Evolutionary conservation across 2,113 vertebrate genomes (phyloP), one percentile per base, ranked within the genome.

Genomic region (Neofelis nebulosa): DNA sequence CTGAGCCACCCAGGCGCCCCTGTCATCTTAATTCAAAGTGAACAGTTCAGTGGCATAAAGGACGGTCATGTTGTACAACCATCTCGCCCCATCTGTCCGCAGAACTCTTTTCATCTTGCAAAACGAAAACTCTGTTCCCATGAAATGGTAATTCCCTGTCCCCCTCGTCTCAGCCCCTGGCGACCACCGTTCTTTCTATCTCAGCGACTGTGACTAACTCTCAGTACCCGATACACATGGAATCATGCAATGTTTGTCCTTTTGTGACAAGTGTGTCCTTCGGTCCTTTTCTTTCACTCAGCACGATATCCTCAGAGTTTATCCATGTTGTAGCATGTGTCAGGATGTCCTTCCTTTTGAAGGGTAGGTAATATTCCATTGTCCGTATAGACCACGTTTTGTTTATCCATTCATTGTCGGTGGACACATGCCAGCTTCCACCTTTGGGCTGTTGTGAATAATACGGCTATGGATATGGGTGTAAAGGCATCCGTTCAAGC

Each of bases 381-480:
- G 5, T 3, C 52, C 3, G 0, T 27, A 1, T 5, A 11, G 15
- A 33, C 38, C 7, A 1, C 5, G 5, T 76, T 69, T 18, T n/a
- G 57, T 94, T 50, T 83, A 41, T 45, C 68, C 48, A 19, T 18
- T 74, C 41, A n/a, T 73, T 61, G 27, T 50, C 13, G 9, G 21
- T 29, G 36, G 63, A 36, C n/a, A 11, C 48, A 79, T 87, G 52
- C 5, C 52, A 25, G 36, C 61, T 74, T 38, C 50, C 8, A 21
- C 25, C 15, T 18, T 38, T 79, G 55, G 25, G 31, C 41, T 69
- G 21, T 50, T 88, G 41, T 81, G 86, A 81, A 61, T 23, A 76
- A 65, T 79, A 52, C 12, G 19, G 14, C 50, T 79, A 1, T 57
- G 63, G 55, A 83, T 1, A 29, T 25, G 15, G 27, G 6, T 78